Base-by-base conservation (phyloP, 1,140 invertebrate genomes). In the Leptinotarsa lineolata region DNA sequence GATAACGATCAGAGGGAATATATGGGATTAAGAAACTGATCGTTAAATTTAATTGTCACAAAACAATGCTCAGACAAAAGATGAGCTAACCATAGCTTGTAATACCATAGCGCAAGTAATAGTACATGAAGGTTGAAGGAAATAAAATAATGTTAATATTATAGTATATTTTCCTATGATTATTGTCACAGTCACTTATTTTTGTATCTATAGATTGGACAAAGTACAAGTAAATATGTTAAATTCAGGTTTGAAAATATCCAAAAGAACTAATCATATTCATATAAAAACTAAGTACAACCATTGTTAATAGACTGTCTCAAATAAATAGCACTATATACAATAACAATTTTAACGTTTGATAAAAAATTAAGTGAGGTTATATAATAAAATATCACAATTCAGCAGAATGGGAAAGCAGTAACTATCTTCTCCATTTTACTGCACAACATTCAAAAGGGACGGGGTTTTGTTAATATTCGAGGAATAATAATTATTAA, bases 161-260 rank as follows among this genome's bases (percentile, higher is more conserved):
- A 46, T 20, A 67, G 30, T 70, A 60, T 70, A 70, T 74, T 70
- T 74, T 71, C 21, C 69, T 74, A 74, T 63, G n/a, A 63, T 74
- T 74, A 74, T 74, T 74, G 73, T 74, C 73, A 74, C 72, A 74
- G 73, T 74, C 73, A 74, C 73, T 71, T 70, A 70, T 66, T 13
- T 68, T 66, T 22, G 39, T 64, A 65, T 48, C 22, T 16, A 39
- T 61, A 61, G 21, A 70, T 21, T 15, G 12, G 12, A 71, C 15
- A 54, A 71, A 46, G 20, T 30, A 54, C 15, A 45, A 61, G 15
- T 45, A 6, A 68, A 68, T 20, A 54, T 45, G 16, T 54, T 39
- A 11, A 39, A 39, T 20, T 18, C 3, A 13, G 21, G 4, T 11
- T 69, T 59, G 15, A 59, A 59, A 16, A 4, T 58, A 46, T 63